These are phyloP conservation scores for Hymenochirus boettgeri DNA, from an alignment of 2,113 vertebrate genomes.

Conservation along the genomic window DNA sequence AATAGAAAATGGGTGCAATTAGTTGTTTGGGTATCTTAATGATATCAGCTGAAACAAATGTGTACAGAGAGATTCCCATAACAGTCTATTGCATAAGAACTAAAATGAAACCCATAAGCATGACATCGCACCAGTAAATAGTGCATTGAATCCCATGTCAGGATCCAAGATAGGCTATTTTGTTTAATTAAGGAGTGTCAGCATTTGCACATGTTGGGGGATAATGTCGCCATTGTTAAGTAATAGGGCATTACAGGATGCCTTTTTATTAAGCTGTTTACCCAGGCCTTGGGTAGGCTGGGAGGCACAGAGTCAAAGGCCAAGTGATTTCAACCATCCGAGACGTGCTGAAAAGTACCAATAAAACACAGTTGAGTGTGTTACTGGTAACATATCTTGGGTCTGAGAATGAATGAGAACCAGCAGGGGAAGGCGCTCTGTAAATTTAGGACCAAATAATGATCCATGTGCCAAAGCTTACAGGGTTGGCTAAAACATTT, in stretches of 20 bases:
- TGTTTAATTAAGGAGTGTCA: slow-evolving; percentile 22
- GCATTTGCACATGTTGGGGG: slow-evolving; percentile 3
- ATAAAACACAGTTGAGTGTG: slow-evolving; percentile 40
- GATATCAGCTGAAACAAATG: too few relatives aligned
- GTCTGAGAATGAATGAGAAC: slow-evolving; percentile 15
- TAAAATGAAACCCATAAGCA: too few relatives aligned
- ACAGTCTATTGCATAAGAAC: too few relatives aligned
- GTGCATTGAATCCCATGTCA: slow-evolving; percentile 11
- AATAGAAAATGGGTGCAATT: too few relatives aligned
- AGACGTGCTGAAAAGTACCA: slow-evolving; percentile 38
- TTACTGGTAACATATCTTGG: slow-evolving; percentile 27
- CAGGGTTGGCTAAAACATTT: neutral
- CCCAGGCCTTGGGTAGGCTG: slow-evolving; percentile 33
- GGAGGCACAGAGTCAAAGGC: slow-evolving; percentile 39
- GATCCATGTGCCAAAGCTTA: neutral
- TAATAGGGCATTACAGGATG: slow-evolving; percentile 41
- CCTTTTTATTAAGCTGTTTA: slow-evolving; percentile 43
- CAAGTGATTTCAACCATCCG: slow-evolving; percentile 40
- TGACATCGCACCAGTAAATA: too few relatives aligned
- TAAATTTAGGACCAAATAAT: slow-evolving; percentile 15
- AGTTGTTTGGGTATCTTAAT: too few relatives aligned
- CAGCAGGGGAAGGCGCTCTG: slow-evolving; percentile 11
- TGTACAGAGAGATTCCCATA: too few relatives aligned
- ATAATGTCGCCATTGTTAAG: slow-evolving; percentile 39
- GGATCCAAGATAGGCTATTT: slow-evolving; percentile 12